Evolutionary conservation across 1,140 invertebrate species (phyloP), one percentile per base, ranked within the genome.

Genomic region (Cotesia glomerata): DNA sequence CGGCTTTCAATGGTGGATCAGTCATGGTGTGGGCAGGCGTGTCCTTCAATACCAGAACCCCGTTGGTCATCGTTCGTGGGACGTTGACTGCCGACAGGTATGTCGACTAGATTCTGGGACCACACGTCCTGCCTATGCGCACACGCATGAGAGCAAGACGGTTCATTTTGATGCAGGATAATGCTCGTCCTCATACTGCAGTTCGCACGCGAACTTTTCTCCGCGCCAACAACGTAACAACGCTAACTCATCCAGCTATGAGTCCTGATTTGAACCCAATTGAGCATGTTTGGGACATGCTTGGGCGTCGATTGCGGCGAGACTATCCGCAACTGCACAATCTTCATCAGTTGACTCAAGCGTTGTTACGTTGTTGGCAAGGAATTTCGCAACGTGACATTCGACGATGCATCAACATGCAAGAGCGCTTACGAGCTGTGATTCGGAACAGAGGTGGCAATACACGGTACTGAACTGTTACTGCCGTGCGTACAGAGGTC

Each of bases 211-310:
- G 51, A 32, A 18, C 80, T 18, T 84, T 75, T 76, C 70, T 82
- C 14, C 39, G 69, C 7, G 61, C 75, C 0, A 69, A 74, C 26
- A 74, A 73, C 26, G 77, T 84, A 39, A 66, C 69, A n/a, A 54
- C 74, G 3, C 58, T 83, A 54, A 56, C 76, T 18, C 87, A 84
- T 79, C 84, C 85, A 74, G 79, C 84, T 5, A 65, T 69, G 18
- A 81, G 75, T 70, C 84, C 85, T 2, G 85, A 88, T 76, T 64
- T 86, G 0, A 87, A 87, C 75, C 81, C 84, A 0, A 85, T 88
- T 16, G 82, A 87, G 72, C 84, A 86, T 72, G 39, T 84, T 2
- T 87, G 85, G 80, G 79, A 86, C 49, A 69, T 66, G 64, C 35
- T 66, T 66, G 66, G 32, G 14, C 45, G 35, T 66, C 64, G 64